These are phyloP conservation scores for Pontoporia blainvillei DNA, from an alignment of 2,113 vertebrate species.

Conservation along the genomic window DNA sequence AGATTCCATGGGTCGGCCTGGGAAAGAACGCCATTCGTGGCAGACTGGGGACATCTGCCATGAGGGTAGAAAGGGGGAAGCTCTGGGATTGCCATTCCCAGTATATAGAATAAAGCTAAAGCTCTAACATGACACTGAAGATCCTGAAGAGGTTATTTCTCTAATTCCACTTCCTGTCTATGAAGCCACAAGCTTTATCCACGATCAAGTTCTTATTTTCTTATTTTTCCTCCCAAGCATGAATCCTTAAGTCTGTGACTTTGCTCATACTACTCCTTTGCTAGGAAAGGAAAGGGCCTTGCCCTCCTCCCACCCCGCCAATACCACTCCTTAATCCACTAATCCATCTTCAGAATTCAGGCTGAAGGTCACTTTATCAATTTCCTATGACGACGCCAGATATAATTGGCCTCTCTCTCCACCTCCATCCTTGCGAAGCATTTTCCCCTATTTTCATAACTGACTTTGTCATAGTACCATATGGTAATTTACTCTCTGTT, in stretches of 20 bases:
- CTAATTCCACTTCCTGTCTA: not conserved
- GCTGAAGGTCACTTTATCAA: not conserved
- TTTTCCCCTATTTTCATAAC: not conserved
- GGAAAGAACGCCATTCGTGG: not conserved
- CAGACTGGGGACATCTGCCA: not conserved
- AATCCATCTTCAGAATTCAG: not conserved
- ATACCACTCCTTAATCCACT: not conserved
- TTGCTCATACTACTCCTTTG: not conserved
- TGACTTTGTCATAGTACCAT: not conserved
- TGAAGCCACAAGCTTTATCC: not conserved
- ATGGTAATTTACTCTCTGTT: slow-evolving; percentile 31
- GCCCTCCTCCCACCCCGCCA: not conserved
- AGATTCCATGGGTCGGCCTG: not conserved
- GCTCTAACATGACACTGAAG: not conserved
- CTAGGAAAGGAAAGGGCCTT: not conserved
- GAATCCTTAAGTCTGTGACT: not conserved
- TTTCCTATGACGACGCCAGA: not conserved
- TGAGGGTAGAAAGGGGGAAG: not conserved
- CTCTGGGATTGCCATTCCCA: not conserved
- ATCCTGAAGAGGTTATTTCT: not conserved
- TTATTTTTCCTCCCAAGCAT: not conserved
- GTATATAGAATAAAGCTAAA: not conserved
- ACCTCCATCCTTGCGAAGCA: not conserved
- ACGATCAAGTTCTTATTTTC: not conserved
- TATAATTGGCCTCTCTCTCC: slow-evolving; percentile 1